phyloP scores from a whole-genome alignment of 2,888 invertebrate genomes.

The Drosophila setosimentum region DNA sequence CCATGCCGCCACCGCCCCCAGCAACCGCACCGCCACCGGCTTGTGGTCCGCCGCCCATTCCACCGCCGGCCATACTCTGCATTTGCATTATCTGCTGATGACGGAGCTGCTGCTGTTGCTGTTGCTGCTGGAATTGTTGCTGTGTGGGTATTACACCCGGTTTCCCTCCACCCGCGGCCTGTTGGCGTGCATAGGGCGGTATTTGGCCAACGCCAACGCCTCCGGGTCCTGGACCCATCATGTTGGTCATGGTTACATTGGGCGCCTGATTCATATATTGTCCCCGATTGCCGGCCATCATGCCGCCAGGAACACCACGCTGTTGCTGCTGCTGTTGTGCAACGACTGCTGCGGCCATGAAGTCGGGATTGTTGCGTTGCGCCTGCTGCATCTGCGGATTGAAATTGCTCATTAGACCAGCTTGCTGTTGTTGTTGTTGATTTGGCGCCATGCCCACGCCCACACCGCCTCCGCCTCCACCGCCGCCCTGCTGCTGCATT shows the following conservation, averaged over 20 bases:
- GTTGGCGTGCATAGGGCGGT: conserved; percentile 90
- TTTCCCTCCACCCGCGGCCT: conserved; percentile 80
- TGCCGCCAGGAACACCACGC: conserved; percentile 71
- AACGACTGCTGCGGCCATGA: conserved; percentile 80
- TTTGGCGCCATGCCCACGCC: conserved; percentile 73
- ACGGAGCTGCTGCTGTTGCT: conserved; percentile 90
- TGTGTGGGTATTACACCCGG: conserved; percentile 82
- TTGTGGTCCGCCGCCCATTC: conserved; percentile 82
- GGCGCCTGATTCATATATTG: conserved; percentile 88
- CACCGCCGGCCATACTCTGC: conserved; percentile 85
- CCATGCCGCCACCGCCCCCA: conserved; percentile 82
- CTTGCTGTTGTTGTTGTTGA: conserved; percentile 83
- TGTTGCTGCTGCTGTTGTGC: conserved; percentile 74
- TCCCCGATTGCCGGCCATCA: conserved; percentile 83
- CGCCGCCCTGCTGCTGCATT: conserved; percentile 74
- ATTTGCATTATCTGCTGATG: conserved; percentile 89
- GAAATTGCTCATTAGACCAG: conserved; percentile 83
- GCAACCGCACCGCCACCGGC: conserved; percentile 74
- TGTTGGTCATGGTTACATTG: conserved; percentile 92
- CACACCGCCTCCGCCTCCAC: conserved; percentile 56
- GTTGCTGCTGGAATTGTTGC: conserved; percentile 85
- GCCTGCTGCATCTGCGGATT: conserved; percentile 83
- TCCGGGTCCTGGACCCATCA: conserved; percentile 83
- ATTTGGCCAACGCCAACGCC: conserved; percentile 87
- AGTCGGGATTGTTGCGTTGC: conserved; percentile 84